Base-by-base conservation (phyloP, 2,113 vertebrate species). In the Callospermophilus lateralis region DNA sequence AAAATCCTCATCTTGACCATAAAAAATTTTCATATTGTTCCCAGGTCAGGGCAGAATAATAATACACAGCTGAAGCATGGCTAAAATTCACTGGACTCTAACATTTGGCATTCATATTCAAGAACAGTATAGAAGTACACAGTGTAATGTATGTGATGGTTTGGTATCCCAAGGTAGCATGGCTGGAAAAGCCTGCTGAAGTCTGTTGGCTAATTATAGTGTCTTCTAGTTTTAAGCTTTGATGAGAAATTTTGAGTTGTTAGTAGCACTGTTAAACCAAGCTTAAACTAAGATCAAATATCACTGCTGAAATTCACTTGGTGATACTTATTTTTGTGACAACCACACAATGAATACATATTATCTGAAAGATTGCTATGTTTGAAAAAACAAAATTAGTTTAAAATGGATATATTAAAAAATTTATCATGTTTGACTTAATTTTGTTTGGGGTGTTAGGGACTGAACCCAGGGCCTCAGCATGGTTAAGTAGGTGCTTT, bases 261-360 rank as follows among this genome's bases (percentile, higher is more conserved):
- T 63, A 90, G 8, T 63, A 90, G 12, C 55, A 78, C 17, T 63
- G 65, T 58, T 53, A 87, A 95, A 32, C 22, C 5, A 10, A 91
- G 24, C 20, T 88, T 65, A 93, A 89, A 84, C 65, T 87, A 88
- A 67, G 72, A 91, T 76, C 84, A 91, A 77, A 48, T 37, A 74
- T 51, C 19, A 87, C 37, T 63, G 74, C 30, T 90, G n/a, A 86
- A 83, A 87, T 67, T 72, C 86, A 95, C 22, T 15, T 12, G n/a
- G 32, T 84, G 61, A 78, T 63, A 63, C 26, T 79, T 83, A 81
- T 65, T 88, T 95, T 80, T 53, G 63, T 85, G 13, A 20, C 30
- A 96, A 89, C 32, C 73, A 91, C 3, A 80, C 32, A 88, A 67
- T 68, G 73, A 79, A 85, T 20, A 74, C 34, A 73, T 84, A 68